Base-by-base conservation (phyloP, 2,888 invertebrate genomes). In the Ptychoptera contaminata region DNA sequence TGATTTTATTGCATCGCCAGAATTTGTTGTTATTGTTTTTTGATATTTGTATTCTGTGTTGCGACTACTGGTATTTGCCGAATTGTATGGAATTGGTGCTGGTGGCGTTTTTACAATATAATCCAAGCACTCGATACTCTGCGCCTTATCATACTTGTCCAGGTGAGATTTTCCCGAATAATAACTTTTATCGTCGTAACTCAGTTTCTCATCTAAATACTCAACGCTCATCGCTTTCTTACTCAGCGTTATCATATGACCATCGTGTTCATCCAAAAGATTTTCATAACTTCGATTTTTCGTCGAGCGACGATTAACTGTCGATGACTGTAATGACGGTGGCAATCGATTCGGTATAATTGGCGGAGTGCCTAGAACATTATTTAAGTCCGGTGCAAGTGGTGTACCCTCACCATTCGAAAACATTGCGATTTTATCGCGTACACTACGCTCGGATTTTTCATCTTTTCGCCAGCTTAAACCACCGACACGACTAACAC, bases 401-500 rank as follows among this genome's bases (percentile, higher is more conserved):
- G 70, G 53, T 30, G 62, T 60, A 48, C 63, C 63, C 48, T 69
- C 68, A 29, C 65, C 64, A 52, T 68, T 74, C 38, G 85, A 84
- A 64, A 87, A 87, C 81, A 86, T 83, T 46, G 86, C 86, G 55
- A 87, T 87, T 67, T 86, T 86, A 59, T 86, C 86, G 56, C 80
- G 77, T 45, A 87, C 85, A 56, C 84, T 85, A 51, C 77, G 77
- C 63, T 82, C 82, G 50, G 83, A 83, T 57, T 79, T 77, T 53
- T 83, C 82, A 64, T 84, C 82, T 62, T 82, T 80, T 46, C 76
- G 70, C 71, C 80, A 65, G 46, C 65, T 40, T 12, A 29, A 12
- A 12, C 14, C 29, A 29, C 12, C 29, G 7, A 29, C 23, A 12
- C 40, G 12, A 30, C 30, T 29, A 16, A 30, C 40, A 39, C 23